A percentile compares a stretch with the other conserved stretches of the same genome.
These are phyloP conservation scores for Acromyrmex echinatior DNA, from an alignment of 1,140 invertebrate species.

Conservation along the genomic window DNA sequence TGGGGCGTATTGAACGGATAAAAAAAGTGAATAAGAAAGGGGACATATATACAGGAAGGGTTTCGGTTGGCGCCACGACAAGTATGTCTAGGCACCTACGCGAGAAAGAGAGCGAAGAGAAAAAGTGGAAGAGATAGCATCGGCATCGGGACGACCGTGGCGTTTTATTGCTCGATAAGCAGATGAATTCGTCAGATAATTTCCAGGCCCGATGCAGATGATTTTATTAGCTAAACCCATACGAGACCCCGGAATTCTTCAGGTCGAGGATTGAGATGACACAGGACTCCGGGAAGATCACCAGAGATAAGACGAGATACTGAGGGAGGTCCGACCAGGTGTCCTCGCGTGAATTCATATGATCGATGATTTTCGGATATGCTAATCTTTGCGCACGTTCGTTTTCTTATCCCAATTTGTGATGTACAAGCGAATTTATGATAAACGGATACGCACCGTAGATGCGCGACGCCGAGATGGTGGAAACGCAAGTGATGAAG, in stretches of 20 bases:
- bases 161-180: conserved; percentile 86
- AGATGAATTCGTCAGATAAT: conserved; percentile 85
- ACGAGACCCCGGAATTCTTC: conserved; percentile 65
- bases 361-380: conserved; percentile 71
- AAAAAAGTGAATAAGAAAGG: conserved; percentile 64
- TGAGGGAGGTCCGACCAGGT: conserved; percentile 59
- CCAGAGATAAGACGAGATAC: conserved; percentile 60
- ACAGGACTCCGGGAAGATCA: conserved; percentile 81
- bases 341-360: conserved; percentile 65
- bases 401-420: background rate
- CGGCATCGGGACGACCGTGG: conserved; percentile 70
- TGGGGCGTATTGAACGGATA: conserved; percentile 62
- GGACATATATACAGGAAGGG: conserved; percentile 42
- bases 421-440: background rate
- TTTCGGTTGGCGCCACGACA: conserved; percentile 76
- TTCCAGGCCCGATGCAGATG: conserved; percentile 77
- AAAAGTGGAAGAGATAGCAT: conserved; percentile 80
- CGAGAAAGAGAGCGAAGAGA: conserved; percentile 45
- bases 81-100: conserved; percentile 69
- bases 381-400: conserved; percentile 16
- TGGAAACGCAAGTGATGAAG: conserved; percentile 41
- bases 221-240: conserved; percentile 83
- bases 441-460: background rate
- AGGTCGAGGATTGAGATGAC: conserved; percentile 79
- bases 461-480: background rate